Conservation (phyloP, 2,797 vertebrate genomes). For the Brachymystax lenok region DNA sequence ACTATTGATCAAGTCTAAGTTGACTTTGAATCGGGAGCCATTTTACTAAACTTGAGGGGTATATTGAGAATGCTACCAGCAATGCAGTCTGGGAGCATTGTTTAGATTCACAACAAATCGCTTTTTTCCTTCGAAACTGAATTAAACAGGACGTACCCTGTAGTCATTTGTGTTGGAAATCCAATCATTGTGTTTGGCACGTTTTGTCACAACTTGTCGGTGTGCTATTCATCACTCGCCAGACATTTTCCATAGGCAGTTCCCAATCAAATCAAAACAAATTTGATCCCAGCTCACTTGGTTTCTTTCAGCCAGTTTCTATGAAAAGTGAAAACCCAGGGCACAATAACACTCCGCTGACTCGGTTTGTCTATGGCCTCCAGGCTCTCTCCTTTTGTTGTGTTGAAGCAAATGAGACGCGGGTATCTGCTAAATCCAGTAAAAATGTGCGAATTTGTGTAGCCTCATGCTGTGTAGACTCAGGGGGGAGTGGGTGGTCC, state of each 20-base stretch:
- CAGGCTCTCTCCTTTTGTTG: neutral
- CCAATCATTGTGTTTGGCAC: constrained; percentile 14
- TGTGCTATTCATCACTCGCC: constrained; percentile 16
- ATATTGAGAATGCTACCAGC: too few species aligned
- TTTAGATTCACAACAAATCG: neutral
- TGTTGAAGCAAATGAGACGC: neutral
- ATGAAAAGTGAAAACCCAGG: neutral
- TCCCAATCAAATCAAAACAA: neutral
- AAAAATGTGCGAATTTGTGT: neutral
- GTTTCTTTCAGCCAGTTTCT: neutral
- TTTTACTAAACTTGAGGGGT: too few species aligned
- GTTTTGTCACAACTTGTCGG: constrained; percentile 24
- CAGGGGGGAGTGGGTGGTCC: neutral
- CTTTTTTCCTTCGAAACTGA: neutral
- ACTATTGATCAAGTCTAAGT: too few species aligned
- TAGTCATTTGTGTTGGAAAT: constrained; percentile 12
- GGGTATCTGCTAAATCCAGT: neutral
- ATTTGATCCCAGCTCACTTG: neutral
- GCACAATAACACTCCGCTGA: neutral
- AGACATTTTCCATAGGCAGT: constrained; percentile 1
- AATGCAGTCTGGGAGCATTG: neutral
- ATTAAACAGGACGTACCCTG: neutral
- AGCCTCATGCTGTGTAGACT: neutral
- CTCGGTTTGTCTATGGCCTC: neutral
- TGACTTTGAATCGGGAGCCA: too few species aligned